Conservation (phyloP, 2,113 vertebrate genomes). For the Coracopsis vasa region DNA sequence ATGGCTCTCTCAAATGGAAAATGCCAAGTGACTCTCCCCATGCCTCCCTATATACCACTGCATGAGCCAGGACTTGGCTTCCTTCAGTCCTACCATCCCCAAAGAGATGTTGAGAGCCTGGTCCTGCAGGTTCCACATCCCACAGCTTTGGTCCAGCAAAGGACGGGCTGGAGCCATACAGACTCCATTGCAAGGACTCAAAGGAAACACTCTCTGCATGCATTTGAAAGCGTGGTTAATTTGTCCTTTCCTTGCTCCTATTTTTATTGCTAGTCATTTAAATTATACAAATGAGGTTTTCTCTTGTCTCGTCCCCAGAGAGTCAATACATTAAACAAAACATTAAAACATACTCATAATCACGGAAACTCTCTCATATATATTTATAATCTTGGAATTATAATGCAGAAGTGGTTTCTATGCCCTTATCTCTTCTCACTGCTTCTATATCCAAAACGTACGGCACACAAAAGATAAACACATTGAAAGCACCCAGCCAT, state of each 20-base stretch:
- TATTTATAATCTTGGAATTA: constrained; percentile 56
- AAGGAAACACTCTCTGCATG: neutral
- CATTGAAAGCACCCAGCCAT: neutral
- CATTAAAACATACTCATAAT: constrained; percentile 19
- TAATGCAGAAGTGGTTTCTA: constrained; percentile 46
- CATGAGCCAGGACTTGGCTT: neutral
- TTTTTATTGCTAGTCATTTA: constrained; percentile 19
- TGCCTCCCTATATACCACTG: rapidly evolving
- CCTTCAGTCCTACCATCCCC: neutral
- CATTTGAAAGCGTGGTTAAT: neutral
- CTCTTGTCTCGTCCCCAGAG: neutral
- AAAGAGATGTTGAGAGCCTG: rapidly evolving
- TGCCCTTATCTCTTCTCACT: neutral
- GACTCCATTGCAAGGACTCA: neutral
- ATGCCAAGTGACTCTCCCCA: rapidly evolving
- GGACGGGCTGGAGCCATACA: neutral
- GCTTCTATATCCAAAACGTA: neutral
- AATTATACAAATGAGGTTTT: constrained; percentile 48
- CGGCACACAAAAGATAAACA: constrained; percentile 31
- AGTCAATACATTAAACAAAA: constrained; percentile 6
- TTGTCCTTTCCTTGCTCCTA: neutral
- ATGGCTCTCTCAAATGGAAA: neutral
- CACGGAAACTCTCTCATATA: constrained; percentile 33
- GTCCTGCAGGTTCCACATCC: neutral
- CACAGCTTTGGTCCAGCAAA: neutral